These are phyloP conservation scores for Sinhomidia bicolor DNA, from an alignment of 2,888 invertebrate genomes.

Conservation along the genomic window DNA sequence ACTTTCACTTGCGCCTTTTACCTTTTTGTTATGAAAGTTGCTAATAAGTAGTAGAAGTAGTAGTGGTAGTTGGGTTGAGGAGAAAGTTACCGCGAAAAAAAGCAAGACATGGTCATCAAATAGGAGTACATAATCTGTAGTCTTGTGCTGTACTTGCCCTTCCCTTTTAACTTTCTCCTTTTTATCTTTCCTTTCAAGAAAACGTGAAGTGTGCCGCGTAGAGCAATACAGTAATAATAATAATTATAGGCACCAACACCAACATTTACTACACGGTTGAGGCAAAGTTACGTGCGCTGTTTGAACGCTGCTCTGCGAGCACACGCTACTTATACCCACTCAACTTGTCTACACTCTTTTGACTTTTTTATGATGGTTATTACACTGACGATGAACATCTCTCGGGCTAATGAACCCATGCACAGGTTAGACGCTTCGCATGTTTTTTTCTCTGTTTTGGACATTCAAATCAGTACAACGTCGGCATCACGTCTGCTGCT, in stretches of 20 bases:
- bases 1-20: not conserved
- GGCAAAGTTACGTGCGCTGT: no score
- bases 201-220: not conserved
- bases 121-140: not conserved
- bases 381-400: not conserved
- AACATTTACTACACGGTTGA: no score
- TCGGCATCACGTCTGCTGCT: not conserved
- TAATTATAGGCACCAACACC: no score
- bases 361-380: not conserved
- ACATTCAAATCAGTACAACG: not conserved
- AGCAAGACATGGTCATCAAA: not conserved
- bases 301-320: not conserved
- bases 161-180: not conserved
- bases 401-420: conserved; percentile 22
- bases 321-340: conserved; percentile 18
- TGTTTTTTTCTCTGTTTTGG: no score
- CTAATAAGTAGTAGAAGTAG: conserved; percentile 6
- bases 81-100: not conserved
- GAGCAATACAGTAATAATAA: not conserved
- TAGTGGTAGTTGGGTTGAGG: not conserved
- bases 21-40: not conserved
- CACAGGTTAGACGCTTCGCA: no score
- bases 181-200: not conserved
- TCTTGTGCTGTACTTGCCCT: not conserved
- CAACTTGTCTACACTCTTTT: not conserved